Conservation (phyloP, 2,888 invertebrate genomes). For the Hirtodrosophila cameraria region DNA sequence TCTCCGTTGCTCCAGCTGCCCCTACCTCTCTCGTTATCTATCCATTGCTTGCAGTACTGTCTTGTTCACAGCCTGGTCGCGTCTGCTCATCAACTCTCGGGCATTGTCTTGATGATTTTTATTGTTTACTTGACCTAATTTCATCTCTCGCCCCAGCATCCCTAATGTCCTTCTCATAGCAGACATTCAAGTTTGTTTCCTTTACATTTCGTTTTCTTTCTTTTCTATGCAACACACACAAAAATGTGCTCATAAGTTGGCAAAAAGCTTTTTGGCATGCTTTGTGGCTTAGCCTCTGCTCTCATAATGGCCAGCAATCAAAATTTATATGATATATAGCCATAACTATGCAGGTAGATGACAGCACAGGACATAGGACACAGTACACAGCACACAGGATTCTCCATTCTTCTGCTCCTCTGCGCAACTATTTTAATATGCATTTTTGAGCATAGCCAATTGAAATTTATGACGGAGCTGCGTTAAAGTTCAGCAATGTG, state of each 20-base stretch:
- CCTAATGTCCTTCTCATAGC: constrained; percentile 36
- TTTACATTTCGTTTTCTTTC: neutral
- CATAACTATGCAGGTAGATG: constrained; percentile 48
- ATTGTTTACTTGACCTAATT: constrained; percentile 78
- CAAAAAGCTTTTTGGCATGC: constrained; percentile 55
- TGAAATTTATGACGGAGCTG: constrained; percentile 33
- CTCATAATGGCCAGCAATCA: constrained; percentile 46
- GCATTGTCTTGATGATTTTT: constrained; percentile 73
- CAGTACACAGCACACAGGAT: too few relatives aligned
- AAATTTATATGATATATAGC: constrained; percentile 66
- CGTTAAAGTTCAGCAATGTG: constrained; percentile 2
- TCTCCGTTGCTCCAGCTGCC: too few relatives aligned
- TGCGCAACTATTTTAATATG: constrained; percentile 65
- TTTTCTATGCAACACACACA: constrained; percentile 41
- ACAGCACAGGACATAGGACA: neutral
- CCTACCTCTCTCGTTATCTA: neutral
- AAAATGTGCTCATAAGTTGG: constrained; percentile 60
- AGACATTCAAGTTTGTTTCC: neutral
- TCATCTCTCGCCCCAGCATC: constrained; percentile 36
- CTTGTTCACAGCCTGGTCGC: constrained; percentile 48
- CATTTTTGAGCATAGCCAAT: constrained; percentile 51
- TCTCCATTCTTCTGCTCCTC: neutral
- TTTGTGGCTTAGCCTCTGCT: constrained; percentile 35
- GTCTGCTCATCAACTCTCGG: constrained; percentile 54
- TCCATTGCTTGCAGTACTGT: constrained; percentile 15